Base-by-base conservation (phyloP, 2,797 vertebrate genomes). In the Catamblyrhynchus diadema region DNA sequence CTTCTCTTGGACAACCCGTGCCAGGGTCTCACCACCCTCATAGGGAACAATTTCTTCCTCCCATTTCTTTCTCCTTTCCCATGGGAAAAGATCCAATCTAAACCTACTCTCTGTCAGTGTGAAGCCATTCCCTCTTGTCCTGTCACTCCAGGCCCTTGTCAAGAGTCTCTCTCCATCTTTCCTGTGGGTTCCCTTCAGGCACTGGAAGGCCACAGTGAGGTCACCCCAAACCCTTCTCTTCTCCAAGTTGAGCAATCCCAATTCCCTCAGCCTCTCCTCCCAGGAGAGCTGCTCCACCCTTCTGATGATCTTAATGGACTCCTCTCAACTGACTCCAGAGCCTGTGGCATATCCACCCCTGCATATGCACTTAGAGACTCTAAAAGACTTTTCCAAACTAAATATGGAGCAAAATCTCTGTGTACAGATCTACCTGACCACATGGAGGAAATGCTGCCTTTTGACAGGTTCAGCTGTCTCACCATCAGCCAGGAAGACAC, bases 11-110 rank as follows among this genome's bases (percentile, higher is more conserved):
- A 20, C 7, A 87, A 28, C 14, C 44, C 30, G 8, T 44, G 30
- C 45, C 59, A 80, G 24, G 59, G 24, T 3, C 51, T 12, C 16
- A 0, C 3, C 20, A 51, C 14, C 20, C n/a, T 51, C 59, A 14
- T 14, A 65, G 11, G 1, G 1, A 86, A 42, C 0, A 21, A 39
- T 45, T 59, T 37, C 20, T 39, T 17, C 11, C n/a, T 8, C 0
- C 35, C 24, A 27, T 27, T 28, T 59, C 57, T 60, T 60, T 14
- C 57, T 28, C 18, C 57, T 60, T 60, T 39, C 35, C 25, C 57
- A 39, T 28, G 25, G 25, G 25, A 39, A 39, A 39, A 37, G 24
- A 28, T 2, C 51, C n/a, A 0, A 25, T 10, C 24, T 65, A 33
- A 80, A 1, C 28, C 51, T 21, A 0, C 7, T 5, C 14, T 72